A percentile compares a stretch with the other conserved stretches of the same genome.
phyloP scores from a whole-genome alignment of 2,113 vertebrate species.

The Casuarius casuarius region DNA sequence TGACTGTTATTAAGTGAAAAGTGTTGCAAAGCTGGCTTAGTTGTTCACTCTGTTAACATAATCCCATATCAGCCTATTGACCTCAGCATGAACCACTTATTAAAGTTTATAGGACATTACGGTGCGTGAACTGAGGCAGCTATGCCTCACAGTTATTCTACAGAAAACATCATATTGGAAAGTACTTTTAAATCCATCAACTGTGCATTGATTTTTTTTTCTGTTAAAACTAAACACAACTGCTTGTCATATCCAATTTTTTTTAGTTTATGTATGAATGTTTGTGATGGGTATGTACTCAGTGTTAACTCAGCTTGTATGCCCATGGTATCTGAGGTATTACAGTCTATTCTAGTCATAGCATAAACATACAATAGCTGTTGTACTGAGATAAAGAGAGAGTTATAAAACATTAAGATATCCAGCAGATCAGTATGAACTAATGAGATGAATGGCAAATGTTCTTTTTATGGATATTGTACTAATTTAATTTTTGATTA shows the following conservation, averaged over 20 bases:
- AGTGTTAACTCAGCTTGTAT: background rate
- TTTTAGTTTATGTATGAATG: constrained; percentile 14
- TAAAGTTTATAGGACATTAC: constrained; percentile 48
- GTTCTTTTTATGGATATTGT: background rate
- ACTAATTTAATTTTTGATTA: background rate
- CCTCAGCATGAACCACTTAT: constrained; percentile 21
- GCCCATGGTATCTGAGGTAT: background rate
- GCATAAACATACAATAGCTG: constrained; percentile 1
- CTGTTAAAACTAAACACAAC: background rate
- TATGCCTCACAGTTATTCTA: background rate
- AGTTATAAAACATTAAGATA: background rate
- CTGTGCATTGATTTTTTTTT: background rate
- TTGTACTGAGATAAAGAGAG: background rate
- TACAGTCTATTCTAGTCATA: background rate
- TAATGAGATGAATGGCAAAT: background rate
- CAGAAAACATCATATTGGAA: constrained; percentile 5
- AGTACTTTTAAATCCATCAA: background rate
- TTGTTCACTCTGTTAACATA: background rate
- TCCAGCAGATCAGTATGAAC: background rate
- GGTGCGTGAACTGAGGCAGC: background rate
- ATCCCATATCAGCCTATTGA: background rate
- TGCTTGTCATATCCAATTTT: background rate
- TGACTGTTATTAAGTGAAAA: constrained; percentile 24
- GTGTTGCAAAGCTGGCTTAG: constrained; percentile 32
- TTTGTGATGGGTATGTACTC: background rate